Base-by-base conservation (phyloP, 2,113 vertebrate species). In the Rostratula benghalensis region DNA sequence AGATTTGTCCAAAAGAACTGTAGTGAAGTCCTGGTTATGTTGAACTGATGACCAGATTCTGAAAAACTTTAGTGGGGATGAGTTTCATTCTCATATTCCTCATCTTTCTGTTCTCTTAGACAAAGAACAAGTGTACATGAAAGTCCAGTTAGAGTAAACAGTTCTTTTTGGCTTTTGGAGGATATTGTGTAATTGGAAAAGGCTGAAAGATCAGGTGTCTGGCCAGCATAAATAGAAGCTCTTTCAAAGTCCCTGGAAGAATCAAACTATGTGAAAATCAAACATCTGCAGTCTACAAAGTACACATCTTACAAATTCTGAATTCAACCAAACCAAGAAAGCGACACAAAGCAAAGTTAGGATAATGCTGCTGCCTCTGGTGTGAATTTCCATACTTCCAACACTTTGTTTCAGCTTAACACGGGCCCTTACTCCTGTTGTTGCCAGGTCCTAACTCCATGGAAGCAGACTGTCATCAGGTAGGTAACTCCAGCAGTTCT, bases 251-350 rank as follows among this genome's bases (percentile, higher is more conserved):
- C 68, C 10, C 30, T 75, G 73, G 22, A 82, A 92, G 68, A 87
- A 64, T 88, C 41, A 86, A 65, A 43, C 76, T 77, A 25, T 60
- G 48, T 90, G 61, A 74, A 90, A 92, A 89, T 86, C 64, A 87
- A 90, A 83, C 23, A 80, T 50, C 27, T 82, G 7, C 45, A 14
- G 18, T 33, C 65, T 90, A 14, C 24, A 69, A 73, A 84, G 57
- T 71, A 64, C 53, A 64, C 10, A 20, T 79, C 41, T 90, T 59
- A 31, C 30, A 70, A 41, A 67, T 89, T 88, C 59, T n/a, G n/a
- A n/a, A n/a, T n/a, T n/a, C 37, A 65, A 53, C 12, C 33, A 45
- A 79, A 83, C n/a, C 28, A 69, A 83, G 46, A 37, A 83, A 31
- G 28, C n/a, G 64, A 54, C 51, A 41, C 15, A 61, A 53, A 73